Percentiles rank a stretch among this genome's conserved stretches.
Conservation (phyloP, 2,113 vertebrate genomes). For the Dissostichus mawsoni region DNA sequence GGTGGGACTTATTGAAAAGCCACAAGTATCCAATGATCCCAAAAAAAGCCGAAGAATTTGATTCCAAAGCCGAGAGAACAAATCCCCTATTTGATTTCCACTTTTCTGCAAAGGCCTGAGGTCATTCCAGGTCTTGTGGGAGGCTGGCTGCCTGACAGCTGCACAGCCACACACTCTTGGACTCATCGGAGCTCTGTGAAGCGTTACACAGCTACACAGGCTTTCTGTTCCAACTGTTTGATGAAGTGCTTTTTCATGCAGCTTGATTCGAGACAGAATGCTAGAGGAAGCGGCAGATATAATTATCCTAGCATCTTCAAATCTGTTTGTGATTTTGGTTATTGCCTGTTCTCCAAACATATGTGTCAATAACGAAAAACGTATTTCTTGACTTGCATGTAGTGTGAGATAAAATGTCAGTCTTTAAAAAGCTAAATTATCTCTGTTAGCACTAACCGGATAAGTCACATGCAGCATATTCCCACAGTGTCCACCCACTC, state of each 20-base stretch:
- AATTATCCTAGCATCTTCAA: conserved; percentile 1
- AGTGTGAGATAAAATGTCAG: not conserved
- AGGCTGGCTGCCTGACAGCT: conserved; percentile 41
- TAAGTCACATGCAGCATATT: conserved; percentile 9
- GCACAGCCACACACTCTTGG: conserved; percentile 20
- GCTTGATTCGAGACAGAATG: conserved; percentile 17
- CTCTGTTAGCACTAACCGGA: too few relatives aligned
- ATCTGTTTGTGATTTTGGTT: conserved; percentile 11
- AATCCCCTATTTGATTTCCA: conserved; percentile 15
- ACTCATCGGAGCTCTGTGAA: conserved; percentile 30
- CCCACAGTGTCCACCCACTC: conserved; percentile 30
- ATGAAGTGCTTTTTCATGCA: conserved; percentile 26
- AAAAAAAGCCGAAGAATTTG: not conserved
- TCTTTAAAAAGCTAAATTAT: too few relatives aligned
- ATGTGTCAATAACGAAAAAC: not conserved
- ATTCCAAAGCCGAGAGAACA: conserved; percentile 13
- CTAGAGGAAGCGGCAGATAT: conserved; percentile 2
- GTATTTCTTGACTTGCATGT: not conserved
- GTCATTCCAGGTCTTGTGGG: conserved; percentile 58
- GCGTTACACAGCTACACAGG: not conserved
- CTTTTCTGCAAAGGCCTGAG: conserved; percentile 9
- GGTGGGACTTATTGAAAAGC: not conserved
- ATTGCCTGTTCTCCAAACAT: not conserved
- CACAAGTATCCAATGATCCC: not conserved
- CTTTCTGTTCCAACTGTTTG: conserved; percentile 36